phyloP scores from a whole-genome alignment of 2,888 invertebrate species.

The Resseliella maxima region DNA sequence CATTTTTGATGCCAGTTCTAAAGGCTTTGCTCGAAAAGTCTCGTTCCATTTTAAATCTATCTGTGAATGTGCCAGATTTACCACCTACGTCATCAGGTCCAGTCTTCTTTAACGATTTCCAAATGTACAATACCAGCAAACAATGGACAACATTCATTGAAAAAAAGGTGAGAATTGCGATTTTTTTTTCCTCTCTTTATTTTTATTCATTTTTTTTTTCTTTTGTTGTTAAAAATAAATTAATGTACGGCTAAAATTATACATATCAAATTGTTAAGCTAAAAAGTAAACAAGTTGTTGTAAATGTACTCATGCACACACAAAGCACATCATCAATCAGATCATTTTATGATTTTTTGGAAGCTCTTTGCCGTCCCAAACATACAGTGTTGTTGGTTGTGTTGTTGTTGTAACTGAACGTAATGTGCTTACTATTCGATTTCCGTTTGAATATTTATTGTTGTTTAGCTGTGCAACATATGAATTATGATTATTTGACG shows the following conservation, averaged over 20 bases:
- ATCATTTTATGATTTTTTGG: conserved; percentile 59
- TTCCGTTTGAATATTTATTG: background rate
- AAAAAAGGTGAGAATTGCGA: conserved; percentile 67
- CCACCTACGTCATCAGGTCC: conserved; percentile 70
- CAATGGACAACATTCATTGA: conserved; percentile 71
- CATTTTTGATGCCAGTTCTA: conserved; percentile 73
- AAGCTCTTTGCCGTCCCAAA: conserved; percentile 57
- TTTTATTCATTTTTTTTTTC: conserved; percentile 3
- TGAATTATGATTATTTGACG: background rate
- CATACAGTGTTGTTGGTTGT: background rate
- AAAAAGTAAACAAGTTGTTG: background rate
- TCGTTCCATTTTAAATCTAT: conserved; percentile 65
- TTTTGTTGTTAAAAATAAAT: conserved; percentile 57
- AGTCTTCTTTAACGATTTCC: conserved; percentile 73
- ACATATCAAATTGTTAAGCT: background rate
- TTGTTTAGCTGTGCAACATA: background rate
- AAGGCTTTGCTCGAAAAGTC: conserved; percentile 72
- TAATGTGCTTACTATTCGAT: conserved; percentile 49
- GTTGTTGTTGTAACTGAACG: background rate
- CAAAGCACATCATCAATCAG: too few species aligned
- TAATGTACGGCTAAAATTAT: background rate
- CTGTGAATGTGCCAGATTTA: conserved; percentile 67
- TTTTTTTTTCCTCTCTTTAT: conserved; percentile 46
- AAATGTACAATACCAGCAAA: conserved; percentile 69
- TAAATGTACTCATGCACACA: background rate